Conservation (phyloP, 2,888 invertebrate species). For the Torymus texanus region DNA sequence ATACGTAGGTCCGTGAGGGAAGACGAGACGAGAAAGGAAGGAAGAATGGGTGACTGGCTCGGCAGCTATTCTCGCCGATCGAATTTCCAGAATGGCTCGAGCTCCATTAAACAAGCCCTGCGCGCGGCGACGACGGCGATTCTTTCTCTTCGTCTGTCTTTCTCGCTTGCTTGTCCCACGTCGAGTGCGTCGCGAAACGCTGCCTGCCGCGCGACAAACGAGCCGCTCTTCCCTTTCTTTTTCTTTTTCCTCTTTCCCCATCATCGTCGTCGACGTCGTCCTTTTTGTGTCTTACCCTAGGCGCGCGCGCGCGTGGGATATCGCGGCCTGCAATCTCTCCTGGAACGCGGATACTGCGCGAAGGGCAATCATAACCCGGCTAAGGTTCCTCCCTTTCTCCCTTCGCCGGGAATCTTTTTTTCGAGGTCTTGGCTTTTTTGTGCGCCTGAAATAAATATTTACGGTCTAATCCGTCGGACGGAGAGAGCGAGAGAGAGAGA, state of each 20-base stretch:
- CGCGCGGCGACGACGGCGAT: background rate
- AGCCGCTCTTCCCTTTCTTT: slow-evolving; percentile 31
- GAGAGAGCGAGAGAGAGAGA: background rate
- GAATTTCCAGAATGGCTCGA: slow-evolving; percentile 70
- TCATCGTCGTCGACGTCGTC: background rate
- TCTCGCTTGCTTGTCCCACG: slow-evolving; percentile 46
- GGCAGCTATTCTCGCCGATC: slow-evolving; percentile 67
- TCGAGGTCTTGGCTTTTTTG: background rate
- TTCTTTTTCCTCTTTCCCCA: slow-evolving; percentile 43
- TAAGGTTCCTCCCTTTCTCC: slow-evolving; percentile 4
- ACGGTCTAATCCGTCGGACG: slow-evolving; percentile 21
- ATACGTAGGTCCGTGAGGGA: slow-evolving; percentile 23
- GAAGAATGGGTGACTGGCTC: slow-evolving; percentile 62
- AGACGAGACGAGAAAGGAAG: slow-evolving; percentile 56
- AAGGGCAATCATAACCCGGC: slow-evolving; percentile 45
- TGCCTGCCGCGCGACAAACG: slow-evolving; percentile 55
- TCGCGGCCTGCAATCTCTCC: slow-evolving; percentile 33
- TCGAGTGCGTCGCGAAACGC: slow-evolving; percentile 63
- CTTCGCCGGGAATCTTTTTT: background rate
- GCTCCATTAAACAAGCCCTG: slow-evolving; percentile 68
- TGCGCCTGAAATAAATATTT: slow-evolving; percentile 46
- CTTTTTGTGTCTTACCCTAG: slow-evolving; percentile 36
- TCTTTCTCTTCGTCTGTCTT: background rate
- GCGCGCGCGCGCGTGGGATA: slow-evolving; percentile 6
- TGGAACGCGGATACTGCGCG: slow-evolving; percentile 23